phyloP scores from a whole-genome alignment of 2,888 invertebrate species.

The Cephus pulcher region DNA sequence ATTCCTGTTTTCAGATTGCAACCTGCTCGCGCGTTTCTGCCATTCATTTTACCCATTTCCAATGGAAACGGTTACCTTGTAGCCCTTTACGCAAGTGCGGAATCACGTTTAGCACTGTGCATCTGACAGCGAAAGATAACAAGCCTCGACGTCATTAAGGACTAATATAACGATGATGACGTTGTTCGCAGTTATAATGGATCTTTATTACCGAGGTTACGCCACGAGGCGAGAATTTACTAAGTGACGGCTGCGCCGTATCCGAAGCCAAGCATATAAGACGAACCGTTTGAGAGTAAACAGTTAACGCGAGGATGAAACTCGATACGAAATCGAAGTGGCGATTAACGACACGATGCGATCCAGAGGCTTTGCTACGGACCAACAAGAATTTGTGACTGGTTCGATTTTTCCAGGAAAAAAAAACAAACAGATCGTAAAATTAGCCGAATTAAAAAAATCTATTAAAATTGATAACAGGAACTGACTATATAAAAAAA shows the following conservation, averaged over 20 bases:
- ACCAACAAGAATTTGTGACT: slow-evolving; percentile 51
- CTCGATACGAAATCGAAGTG: slow-evolving; percentile 60
- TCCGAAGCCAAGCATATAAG: neutral
- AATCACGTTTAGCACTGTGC: neutral
- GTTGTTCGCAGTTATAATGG: slow-evolving; percentile 6
- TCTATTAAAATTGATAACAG: neutral
- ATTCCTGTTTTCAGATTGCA: neutral
- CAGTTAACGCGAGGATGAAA: slow-evolving; percentile 52
- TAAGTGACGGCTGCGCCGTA: slow-evolving; percentile 31
- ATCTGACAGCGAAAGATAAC: neutral
- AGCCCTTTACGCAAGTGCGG: neutral
- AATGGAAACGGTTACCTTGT: neutral
- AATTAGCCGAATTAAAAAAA: neutral
- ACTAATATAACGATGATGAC: neutral
- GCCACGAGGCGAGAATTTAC: slow-evolving; percentile 33
- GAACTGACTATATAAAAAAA: neutral
- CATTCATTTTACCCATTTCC: neutral
- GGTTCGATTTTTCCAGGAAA: slow-evolving; percentile 53
- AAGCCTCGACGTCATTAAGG: neutral
- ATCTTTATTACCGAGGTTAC: slow-evolving; percentile 11
- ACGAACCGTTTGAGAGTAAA: slow-evolving; percentile 23
- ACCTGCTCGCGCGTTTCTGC: neutral
- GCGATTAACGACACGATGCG: slow-evolving; percentile 54
- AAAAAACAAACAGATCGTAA: neutral
- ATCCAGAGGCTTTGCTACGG: neutral